Evolutionary conservation across 1,140 invertebrate species (phyloP).

Genomic region (Marisa cornuarietis): DNA sequence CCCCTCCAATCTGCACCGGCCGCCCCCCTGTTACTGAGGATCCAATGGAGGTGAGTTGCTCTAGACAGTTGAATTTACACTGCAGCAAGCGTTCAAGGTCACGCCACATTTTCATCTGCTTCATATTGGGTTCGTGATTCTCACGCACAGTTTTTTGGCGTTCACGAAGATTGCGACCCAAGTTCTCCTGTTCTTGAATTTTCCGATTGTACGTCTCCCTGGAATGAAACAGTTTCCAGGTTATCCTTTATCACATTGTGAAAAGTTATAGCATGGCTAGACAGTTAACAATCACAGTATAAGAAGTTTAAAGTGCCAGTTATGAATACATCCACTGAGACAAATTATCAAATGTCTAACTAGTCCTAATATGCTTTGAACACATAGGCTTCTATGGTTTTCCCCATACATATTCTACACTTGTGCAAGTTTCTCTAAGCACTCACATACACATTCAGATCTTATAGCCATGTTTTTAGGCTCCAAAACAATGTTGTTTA

Average conservation of each 20-base stretch:
- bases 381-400: too few species aligned
- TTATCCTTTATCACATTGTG: background rate
- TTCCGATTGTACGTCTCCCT: constrained; percentile 69
- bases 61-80: constrained; percentile 61
- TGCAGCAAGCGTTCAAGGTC: constrained; percentile 70
- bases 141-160: constrained; percentile 73
- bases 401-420: too few species aligned
- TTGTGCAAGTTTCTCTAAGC: too few species aligned
- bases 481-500: too few species aligned
- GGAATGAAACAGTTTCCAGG: constrained; percentile 29
- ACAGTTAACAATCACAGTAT: too few species aligned
- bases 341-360: background rate
- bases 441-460: too few species aligned
- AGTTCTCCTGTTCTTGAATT: constrained; percentile 72
- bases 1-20: background rate
- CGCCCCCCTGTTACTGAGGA: constrained; percentile 14
- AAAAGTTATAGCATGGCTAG: too few species aligned
- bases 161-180: constrained; percentile 70
- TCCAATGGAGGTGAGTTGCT: constrained; percentile 37
- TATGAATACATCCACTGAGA: too few species aligned
- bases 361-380: background rate
- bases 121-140: constrained; percentile 68
- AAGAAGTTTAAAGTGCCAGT: background rate
- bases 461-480: too few species aligned
- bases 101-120: constrained; percentile 76